Evolutionary conservation across 1,140 invertebrate genomes (phyloP), one percentile per base, ranked within the genome.

Genomic region (Hermatobates lingyangjiaoensis): DNA sequence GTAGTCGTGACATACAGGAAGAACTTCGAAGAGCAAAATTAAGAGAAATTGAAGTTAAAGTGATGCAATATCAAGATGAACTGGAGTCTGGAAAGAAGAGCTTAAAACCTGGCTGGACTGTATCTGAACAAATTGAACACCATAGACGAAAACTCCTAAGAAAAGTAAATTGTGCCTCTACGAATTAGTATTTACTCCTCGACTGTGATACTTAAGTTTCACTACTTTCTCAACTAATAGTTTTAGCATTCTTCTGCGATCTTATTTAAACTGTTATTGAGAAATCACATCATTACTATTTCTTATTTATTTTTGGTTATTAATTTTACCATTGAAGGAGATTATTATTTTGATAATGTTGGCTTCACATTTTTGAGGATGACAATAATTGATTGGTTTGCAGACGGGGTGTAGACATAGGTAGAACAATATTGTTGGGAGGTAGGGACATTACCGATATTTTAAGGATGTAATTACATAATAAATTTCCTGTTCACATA

Each of bases 61-160:
- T 89, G 15, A 75, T 95, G 69, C 85, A 90, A 62, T 96, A 93
- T 71, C 90, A 94, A 70, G 92, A 97, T 72, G 91, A 96, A 68
- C 66, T 96, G 42, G 92, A 96, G 69, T 81, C 79, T 18, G 89
- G 90, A 2, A 75, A 79, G 60, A 71, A 83, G 51, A 74, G 72
- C 34, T 62, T 87, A 1, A 88, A 90, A 67, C 66, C 77, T 21
- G 82, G 80, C 5, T 83, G 87, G 75, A 76, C 77, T 14, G 73
- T 89, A 54, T 64, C 74, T 48, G 78, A 86, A 61, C 89, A 94
- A 70, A 81, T 95, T 0, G 83, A 92, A 64, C 83, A 92, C 69
- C 95, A 93, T 64, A 71, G 92, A 34, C 76, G 84, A 59, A 93
- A 94, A 65, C 74, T 96, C 34, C 74, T 94, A 27, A 79, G 80